A percentile compares a stretch with the other conserved stretches of the same genome.
Evolutionary conservation across 2,888 invertebrate species (phyloP).

Genomic region (Scaptomyza flava): DNA sequence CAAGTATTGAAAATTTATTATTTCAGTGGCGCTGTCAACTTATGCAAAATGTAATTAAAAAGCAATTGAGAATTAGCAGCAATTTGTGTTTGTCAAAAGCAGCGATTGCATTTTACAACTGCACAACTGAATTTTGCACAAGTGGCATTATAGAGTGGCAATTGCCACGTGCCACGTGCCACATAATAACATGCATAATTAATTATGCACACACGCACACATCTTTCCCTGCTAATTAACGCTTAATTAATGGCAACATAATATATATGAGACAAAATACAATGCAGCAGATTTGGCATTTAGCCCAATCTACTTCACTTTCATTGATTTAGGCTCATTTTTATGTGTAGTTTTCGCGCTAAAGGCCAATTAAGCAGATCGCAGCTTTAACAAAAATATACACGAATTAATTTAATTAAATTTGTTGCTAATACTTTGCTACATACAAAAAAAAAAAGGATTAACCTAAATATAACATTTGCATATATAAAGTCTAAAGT

Average conservation of each 20-base stretch:
- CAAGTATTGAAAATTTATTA: neutral
- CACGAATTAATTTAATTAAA: neutral
- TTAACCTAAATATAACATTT: conserved; percentile 28
- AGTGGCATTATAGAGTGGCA: conserved; percentile 32
- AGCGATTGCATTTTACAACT: conserved; percentile 14
- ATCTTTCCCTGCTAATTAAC: conserved; percentile 65
- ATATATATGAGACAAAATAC: conserved; percentile 49
- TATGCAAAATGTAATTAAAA: neutral
- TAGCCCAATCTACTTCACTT: conserved; percentile 20
- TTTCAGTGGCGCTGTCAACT: conserved; percentile 1
- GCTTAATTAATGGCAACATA: conserved; percentile 64
- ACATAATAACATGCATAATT: conserved; percentile 61
- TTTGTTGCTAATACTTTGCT: conserved; percentile 1
- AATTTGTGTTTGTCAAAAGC: conserved; percentile 9
- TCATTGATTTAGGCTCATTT: conserved; percentile 69
- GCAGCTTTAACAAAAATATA: too few relatives aligned
- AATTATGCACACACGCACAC: conserved; percentile 40
- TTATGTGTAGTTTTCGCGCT: conserved; percentile 56
- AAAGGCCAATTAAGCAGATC: neutral
- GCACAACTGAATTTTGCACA: conserved; percentile 33
- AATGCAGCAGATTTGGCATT: conserved; percentile 56
- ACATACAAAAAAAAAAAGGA: neutral
- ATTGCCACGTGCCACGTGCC: conserved; percentile 25
- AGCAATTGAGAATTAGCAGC: conserved; percentile 9
- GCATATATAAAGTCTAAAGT: neutral